Evolutionary conservation across 2,888 invertebrate species (phyloP), one percentile per base, ranked within the genome.

Genomic region (Blomia tropicalis): DNA sequence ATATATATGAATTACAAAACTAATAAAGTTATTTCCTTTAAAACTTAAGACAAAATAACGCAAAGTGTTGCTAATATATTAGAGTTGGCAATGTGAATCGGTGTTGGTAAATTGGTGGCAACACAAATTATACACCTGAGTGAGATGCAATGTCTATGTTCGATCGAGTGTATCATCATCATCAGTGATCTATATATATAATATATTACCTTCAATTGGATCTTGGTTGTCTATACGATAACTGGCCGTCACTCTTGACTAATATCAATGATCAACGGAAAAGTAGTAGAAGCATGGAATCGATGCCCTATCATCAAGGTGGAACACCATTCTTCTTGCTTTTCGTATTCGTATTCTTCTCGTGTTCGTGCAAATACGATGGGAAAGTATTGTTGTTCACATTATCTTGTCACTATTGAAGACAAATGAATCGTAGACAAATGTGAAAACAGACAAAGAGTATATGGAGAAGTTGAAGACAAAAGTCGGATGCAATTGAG

Each of bases 361-460:
- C n/a, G n/a, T n/a, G n/a, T n/a, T n/a, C n/a, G n/a, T n/a, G n/a
- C n/a, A 41, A 27, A 47, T 11, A 47, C 27, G 51, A 14, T 47
- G 51, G n/a, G 51, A 47, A 47, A 47, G 51, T 47, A 47, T 47
- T 47, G 51, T n/a, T 47, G 51, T 27, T 47, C 36, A 36, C 36
- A 36, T 36, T 36, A 36, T 36, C 36, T 36, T 17, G 36, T 36
- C 36, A 36, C 36, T 36, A n/a, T n/a, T n/a, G n/a, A n/a, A 11
- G 36, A 36, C 36, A 11, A 36, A 36, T 36, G 36, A 36, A 36
- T 11, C 7, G 36, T 36, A 17, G 36, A 7, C 36, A 17, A 17
- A 7, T 36, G 36, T 36, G 7, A 36, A 11, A 7, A 36, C 36
- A 17, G 17, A 36, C 36, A 36, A 36, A 36, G 36, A 36, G 7